phyloP scores from a whole-genome alignment of 1,140 invertebrate species.

The Platyura marginata region DNA sequence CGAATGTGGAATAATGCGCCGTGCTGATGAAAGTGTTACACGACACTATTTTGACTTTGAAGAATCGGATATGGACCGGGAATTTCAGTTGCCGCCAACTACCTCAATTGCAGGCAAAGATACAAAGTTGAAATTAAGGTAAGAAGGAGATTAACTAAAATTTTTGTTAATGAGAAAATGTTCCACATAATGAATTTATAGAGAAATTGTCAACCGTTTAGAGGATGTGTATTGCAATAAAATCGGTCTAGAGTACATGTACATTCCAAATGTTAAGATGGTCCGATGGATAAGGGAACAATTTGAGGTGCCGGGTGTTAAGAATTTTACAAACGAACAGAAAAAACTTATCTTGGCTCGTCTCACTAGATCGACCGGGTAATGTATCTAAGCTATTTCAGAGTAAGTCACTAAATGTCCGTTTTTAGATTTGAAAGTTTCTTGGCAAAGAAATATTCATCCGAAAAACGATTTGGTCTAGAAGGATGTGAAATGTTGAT shows the following conservation, averaged over 20 bases:
- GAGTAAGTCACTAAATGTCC: not conserved
- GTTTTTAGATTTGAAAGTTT: conserved; percentile 60
- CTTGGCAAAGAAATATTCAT: conserved; percentile 71
- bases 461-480: conserved; percentile 81
- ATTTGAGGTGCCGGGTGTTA: conserved; percentile 57
- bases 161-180: not conserved
- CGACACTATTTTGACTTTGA: conserved; percentile 24
- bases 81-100: conserved; percentile 43
- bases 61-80: conserved; percentile 42
- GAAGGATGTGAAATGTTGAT: conserved; percentile 86
- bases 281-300: conserved; percentile 62
- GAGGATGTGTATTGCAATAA: conserved; percentile 47
- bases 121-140: conserved; percentile 6
- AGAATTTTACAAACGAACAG: conserved; percentile 43
- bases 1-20: conserved; percentile 16
- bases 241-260: conserved; percentile 77
- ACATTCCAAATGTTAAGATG: conserved; percentile 58
- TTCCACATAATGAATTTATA: conserved; percentile 11
- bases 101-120: conserved; percentile 50
- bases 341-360: conserved; percentile 51
- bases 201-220: conserved; percentile 59
- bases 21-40: conserved; percentile 22
- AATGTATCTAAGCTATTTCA: not conserved
- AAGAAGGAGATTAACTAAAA: not conserved
- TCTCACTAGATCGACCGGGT: conserved; percentile 39